Percentiles rank a stretch among this genome's conserved stretches.
phyloP scores from a whole-genome alignment of 1,140 invertebrate genomes.

The Heliconius hewitsoni region DNA sequence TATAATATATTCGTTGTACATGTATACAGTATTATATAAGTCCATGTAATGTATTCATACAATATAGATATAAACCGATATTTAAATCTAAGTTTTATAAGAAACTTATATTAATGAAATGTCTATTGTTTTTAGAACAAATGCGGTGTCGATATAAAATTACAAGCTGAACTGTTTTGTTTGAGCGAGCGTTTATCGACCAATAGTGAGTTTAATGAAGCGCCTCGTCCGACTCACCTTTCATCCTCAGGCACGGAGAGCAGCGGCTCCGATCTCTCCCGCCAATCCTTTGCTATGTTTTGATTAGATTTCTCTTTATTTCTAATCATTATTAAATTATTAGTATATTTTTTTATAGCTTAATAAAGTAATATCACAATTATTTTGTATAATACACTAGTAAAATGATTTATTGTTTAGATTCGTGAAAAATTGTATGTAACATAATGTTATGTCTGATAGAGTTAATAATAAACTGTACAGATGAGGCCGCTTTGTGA shows the following conservation, averaged over 20 bases:
- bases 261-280: slow-evolving; percentile 66
- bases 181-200: slow-evolving; percentile 56
- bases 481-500: slow-evolving; percentile 37
- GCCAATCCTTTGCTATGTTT: slow-evolving; percentile 59
- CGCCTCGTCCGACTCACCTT: slow-evolving; percentile 65
- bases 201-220: slow-evolving; percentile 71
- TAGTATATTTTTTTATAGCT: not conserved
- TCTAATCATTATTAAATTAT: slow-evolving; percentile 52
- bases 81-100: too few species aligned
- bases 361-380: not conserved
- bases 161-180: slow-evolving; percentile 58
- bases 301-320: slow-evolving; percentile 74
- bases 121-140: slow-evolving; percentile 28
- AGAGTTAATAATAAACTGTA: slow-evolving; percentile 53
- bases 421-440: not conserved
- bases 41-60: too few species aligned
- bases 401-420: not conserved
- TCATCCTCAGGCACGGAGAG: slow-evolving; percentile 72
- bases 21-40: too few species aligned
- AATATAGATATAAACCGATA: too few species aligned
- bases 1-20: too few species aligned
- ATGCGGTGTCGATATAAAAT: slow-evolving; percentile 47
- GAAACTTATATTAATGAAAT: too few species aligned
- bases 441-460: slow-evolving; percentile 45
- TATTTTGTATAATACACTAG: not conserved